A percentile compares a stretch with the other conserved stretches of the same genome.
Evolutionary conservation across 2,113 vertebrate genomes (phyloP).

Genomic region (Dicentrarchus labrax): DNA sequence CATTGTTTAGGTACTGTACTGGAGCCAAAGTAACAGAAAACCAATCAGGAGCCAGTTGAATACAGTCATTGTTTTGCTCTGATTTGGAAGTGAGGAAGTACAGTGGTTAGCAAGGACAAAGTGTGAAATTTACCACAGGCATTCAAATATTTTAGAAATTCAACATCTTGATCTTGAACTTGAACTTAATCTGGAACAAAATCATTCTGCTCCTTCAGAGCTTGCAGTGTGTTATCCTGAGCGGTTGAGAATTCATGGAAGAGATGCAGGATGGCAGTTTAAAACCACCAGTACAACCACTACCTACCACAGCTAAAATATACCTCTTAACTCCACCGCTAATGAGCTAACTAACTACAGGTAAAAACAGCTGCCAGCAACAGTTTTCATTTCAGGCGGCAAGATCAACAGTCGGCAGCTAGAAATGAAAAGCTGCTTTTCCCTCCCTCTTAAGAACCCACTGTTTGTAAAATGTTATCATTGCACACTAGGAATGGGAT

Average conservation of each 20-base stretch:
- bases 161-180: background rate
- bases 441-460: no score
- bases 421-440: background rate
- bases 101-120: constrained; percentile 11
- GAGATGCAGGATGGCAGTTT: background rate
- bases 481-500: no score
- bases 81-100: constrained; percentile 24
- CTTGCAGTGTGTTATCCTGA: background rate
- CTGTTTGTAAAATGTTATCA: no score
- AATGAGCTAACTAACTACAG: background rate
- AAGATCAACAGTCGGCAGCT: background rate
- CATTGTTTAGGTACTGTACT: background rate
- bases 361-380: background rate
- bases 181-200: background rate
- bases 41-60: constrained; percentile 1
- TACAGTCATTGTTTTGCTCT: background rate
- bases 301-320: no score
- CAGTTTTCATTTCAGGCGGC: background rate
- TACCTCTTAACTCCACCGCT: background rate
- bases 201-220: background rate
- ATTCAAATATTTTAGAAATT: background rate
- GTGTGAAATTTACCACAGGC: background rate
- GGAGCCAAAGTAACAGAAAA: constrained; percentile 27
- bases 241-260: background rate
- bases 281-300: background rate